Percentiles rank a stretch among this genome's conserved stretches.
These are phyloP conservation scores for Acestrorhynchus altus DNA, from an alignment of 2,797 vertebrate species.

Conservation along the genomic window DNA sequence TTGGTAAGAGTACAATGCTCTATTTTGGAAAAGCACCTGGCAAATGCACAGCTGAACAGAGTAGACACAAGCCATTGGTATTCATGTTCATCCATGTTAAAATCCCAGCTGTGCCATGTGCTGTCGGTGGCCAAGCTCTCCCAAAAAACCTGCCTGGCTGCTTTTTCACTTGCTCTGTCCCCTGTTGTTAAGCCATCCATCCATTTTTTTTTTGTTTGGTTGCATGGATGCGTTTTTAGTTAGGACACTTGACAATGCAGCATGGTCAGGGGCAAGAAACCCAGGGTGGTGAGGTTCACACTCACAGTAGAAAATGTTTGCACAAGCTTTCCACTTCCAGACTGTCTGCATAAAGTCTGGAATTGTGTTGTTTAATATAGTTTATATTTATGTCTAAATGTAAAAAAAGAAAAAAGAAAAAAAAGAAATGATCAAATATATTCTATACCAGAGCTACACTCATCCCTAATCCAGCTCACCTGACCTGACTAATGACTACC, in stretches of 20 bases:
- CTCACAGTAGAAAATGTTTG: neutral
- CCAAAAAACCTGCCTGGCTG: conserved; percentile 12
- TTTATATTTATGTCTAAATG: too few species aligned
- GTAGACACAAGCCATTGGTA: conserved; percentile 6
- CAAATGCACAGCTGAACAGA: neutral
- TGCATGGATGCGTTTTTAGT: conserved; percentile 10
- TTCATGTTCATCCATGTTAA: conserved; percentile 28
- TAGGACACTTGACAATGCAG: neutral
- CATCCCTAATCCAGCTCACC: too few species aligned
- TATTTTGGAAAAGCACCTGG: conserved; percentile 26
- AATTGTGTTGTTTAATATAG: too few species aligned
- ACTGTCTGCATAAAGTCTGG: too few species aligned
- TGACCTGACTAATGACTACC: too few species aligned
- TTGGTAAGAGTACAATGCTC: neutral
- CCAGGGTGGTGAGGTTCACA: neutral
- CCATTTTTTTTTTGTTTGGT: neutral
- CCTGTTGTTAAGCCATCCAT: conserved; percentile 24
- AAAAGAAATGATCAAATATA: too few species aligned
- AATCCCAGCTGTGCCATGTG: conserved; percentile 28
- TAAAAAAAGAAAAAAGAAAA: neutral
- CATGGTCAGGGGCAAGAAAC: neutral
- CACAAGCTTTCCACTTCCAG: neutral
- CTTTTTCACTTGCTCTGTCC: conserved; percentile 10
- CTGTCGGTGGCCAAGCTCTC: neutral
- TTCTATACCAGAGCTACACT: too few species aligned